Base-by-base conservation (phyloP, 1,140 invertebrate genomes). In the Cydia pomonella region DNA sequence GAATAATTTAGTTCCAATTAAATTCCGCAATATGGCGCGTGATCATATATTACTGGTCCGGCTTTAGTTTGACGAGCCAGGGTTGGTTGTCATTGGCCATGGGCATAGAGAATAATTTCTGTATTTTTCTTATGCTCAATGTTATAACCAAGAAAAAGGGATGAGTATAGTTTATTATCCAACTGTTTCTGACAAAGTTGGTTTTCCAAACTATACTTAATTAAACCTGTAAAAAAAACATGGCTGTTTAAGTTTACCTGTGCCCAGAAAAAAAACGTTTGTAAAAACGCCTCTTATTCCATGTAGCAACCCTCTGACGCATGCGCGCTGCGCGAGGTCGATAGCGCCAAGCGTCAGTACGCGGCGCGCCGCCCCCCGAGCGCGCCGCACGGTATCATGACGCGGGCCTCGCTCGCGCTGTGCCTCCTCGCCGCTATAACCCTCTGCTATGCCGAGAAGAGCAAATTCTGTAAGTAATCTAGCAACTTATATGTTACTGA, bases 391-490 rank as follows among this genome's bases (percentile, higher is more conserved):
- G 82, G 78, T 82, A 88, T 82, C 84, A 92, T 92, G 90, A 84
- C 88, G 86, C 86, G 89, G 78, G 84, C 83, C 66, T 47, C 85
- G 73, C 76, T 87, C 72, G 63, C 80, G 79, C 79, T 85, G 82
- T 77, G 83, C 74, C 80, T 86, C 76, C 74, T 85, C 21, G 76
- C 82, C 74, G 77, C 82, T 50, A 74, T 81, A 21, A 80, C 76
- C 76, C 72, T 80, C 77, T 84, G 82, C 80, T 82, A 87, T 84
- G 89, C 88, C 53, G 91, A 92, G 84, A 92, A 92, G 79, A 92
- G 91, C 84, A 92, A 92, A 80, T 92, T 92, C 87, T 92, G 91
- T 92, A 82, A 91, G 91, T 92, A 69, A 33, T 69, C 64, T 69
- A 69, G 64, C 38, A 38, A 3, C 13, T 41, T 69, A 29, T 69